Conservation (phyloP, 2,888 invertebrate species). For the Halictus ligatus region DNA sequence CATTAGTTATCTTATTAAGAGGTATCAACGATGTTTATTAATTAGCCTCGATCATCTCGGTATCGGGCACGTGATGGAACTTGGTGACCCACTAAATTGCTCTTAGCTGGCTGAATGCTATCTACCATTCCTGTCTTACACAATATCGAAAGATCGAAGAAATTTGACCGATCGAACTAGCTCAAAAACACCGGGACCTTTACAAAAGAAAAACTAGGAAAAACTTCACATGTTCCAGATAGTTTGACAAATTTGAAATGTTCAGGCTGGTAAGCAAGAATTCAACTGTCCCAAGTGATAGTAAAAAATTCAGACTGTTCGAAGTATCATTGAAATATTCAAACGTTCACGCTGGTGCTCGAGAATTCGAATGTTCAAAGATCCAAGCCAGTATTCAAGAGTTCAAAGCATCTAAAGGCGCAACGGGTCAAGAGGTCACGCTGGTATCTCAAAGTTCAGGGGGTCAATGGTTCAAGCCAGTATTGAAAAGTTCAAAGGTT, state of each 20-base stretch:
- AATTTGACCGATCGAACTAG: no score
- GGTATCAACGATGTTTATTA: constrained; percentile 27
- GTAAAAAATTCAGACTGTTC: neutral
- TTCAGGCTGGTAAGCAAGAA: neutral
- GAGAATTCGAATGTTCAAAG: neutral
- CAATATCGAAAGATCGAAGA: neutral
- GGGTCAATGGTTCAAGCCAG: neutral
- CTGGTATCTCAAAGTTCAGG: neutral
- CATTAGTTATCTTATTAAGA: constrained; percentile 21
- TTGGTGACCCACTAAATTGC: constrained; percentile 36
- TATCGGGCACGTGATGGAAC: neutral
- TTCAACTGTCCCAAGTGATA: neutral
- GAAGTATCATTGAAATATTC: neutral
- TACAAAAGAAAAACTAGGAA: no score
- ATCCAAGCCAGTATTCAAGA: neutral
- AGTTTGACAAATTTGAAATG: neutral
- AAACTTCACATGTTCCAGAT: no score
- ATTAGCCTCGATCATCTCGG: constrained; percentile 34
- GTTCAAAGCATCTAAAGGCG: neutral
- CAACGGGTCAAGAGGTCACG: neutral
- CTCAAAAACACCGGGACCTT: no score
- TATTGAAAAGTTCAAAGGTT: neutral
- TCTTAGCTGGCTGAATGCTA: neutral
- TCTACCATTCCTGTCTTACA: neutral
- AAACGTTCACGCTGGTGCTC: neutral